Evolutionary conservation across 1,140 invertebrate genomes (phyloP).

Genomic region (Plutomurus gul): DNA sequence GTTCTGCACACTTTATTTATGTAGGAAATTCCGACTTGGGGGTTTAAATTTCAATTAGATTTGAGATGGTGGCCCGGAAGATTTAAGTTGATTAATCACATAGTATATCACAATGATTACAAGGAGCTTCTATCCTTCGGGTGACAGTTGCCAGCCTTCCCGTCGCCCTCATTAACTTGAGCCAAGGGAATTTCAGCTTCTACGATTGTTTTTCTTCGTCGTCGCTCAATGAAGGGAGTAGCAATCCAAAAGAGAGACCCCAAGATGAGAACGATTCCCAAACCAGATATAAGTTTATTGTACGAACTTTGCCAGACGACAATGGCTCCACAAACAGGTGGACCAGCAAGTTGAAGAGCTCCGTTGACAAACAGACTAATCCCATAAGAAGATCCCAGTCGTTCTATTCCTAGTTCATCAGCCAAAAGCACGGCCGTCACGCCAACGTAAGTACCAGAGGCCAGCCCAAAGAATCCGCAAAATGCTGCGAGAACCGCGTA

Average conservation of each 20-base stretch:
- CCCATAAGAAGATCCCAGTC: slow-evolving; percentile 80
- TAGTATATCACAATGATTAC: too few relatives aligned
- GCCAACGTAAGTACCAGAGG: slow-evolving; percentile 83
- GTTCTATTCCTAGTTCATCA: slow-evolving; percentile 78
- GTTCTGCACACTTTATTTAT: too few relatives aligned
- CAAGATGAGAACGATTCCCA: slow-evolving; percentile 73
- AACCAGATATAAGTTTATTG: slow-evolving; percentile 69
- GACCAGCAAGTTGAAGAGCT: slow-evolving; percentile 75
- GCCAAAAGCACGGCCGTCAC: slow-evolving; percentile 84
- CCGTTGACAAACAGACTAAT: slow-evolving; percentile 83
- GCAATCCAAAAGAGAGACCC: slow-evolving; percentile 74
- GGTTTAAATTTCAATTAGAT: too few relatives aligned
- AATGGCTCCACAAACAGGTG: slow-evolving; percentile 74
- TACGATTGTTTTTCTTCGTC: background rate
- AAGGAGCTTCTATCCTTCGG: too few relatives aligned
- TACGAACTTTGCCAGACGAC: slow-evolving; percentile 66
- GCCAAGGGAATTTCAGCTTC: background rate
- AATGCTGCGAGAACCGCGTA: slow-evolving; percentile 65
- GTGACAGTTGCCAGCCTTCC: background rate
- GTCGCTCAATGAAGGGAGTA: slow-evolving; percentile 61
- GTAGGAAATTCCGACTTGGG: too few relatives aligned
- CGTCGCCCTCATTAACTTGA: background rate
- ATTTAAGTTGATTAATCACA: too few relatives aligned
- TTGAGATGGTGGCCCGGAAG: too few relatives aligned
- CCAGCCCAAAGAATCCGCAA: slow-evolving; percentile 76